These are phyloP conservation scores for Scolopax rusticola DNA, from an alignment of 2,797 vertebrate genomes.

Conservation along the genomic window DNA sequence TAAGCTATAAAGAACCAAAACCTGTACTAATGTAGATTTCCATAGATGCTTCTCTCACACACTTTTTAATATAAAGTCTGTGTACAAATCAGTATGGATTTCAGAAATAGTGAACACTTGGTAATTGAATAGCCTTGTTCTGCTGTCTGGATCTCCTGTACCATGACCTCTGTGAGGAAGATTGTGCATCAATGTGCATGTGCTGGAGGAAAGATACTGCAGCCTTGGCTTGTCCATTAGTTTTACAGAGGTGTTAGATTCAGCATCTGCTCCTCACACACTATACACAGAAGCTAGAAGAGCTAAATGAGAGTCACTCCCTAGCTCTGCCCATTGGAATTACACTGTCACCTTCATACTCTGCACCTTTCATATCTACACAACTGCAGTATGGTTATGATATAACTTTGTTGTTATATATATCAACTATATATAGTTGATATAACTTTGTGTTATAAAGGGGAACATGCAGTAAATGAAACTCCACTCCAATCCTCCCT, in stretches of 20 bases:
- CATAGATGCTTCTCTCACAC: not conserved
- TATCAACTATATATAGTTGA: not conserved
- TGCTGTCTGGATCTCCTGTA: not conserved
- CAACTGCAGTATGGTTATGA: not conserved
- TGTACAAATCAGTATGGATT: not conserved
- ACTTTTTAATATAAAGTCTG: not conserved
- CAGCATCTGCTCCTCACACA: not conserved
- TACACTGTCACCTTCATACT: not conserved
- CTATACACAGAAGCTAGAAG: not conserved
- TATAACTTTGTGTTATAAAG: not conserved
- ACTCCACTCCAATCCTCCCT: not conserved
- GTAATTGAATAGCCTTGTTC: not conserved
- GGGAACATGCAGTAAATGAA: not conserved
- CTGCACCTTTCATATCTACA: not conserved
- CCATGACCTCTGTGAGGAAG: not conserved
- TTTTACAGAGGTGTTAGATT: not conserved
- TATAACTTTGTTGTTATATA: too few species aligned
- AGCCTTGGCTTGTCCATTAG: not conserved
- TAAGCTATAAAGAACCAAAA: not conserved
- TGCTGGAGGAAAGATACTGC: not conserved
- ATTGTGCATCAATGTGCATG: rapidly evolving
- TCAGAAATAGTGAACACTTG: not conserved
- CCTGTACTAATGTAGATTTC: not conserved
- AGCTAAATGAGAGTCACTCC: not conserved
- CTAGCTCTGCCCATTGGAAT: not conserved